Percentiles rank a stretch among this genome's conserved stretches.
Conservation (phyloP, 2,888 invertebrate genomes). For the Parapristionchus giblindavisi region DNA sequence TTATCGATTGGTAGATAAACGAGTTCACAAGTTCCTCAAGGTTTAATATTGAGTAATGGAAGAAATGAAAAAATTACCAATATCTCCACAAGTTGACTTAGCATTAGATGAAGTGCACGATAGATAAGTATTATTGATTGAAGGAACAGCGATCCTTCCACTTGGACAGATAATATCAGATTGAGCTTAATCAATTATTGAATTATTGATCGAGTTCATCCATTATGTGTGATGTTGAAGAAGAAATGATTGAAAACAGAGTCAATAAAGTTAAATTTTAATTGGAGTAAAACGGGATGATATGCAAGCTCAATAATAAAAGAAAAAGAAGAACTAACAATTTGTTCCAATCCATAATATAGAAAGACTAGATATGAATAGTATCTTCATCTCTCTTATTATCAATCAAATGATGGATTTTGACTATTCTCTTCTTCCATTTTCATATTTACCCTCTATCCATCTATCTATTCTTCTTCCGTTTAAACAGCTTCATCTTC, state of each 20-base stretch:
- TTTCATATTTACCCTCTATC: background rate
- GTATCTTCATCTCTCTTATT: too few relatives aligned
- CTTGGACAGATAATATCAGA: slow-evolving; percentile 7
- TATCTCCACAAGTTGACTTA: background rate
- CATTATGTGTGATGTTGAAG: background rate
- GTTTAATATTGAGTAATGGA: background rate
- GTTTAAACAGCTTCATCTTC: background rate
- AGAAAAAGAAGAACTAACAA: too few relatives aligned
- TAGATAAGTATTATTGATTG: slow-evolving; percentile 3
- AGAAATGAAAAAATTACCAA: slow-evolving; percentile 1
- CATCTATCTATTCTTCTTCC: background rate
- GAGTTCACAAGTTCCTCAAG: background rate
- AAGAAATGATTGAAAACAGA: background rate
- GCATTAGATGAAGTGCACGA: background rate
- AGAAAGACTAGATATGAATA: too few relatives aligned
- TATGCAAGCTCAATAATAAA: too few relatives aligned
- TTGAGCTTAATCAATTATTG: background rate
- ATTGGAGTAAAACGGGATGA: too few relatives aligned
- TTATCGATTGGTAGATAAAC: background rate
- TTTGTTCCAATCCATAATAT: too few relatives aligned
- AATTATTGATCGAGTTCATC: background rate
- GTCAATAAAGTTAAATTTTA: background rate
- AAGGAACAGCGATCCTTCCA: slow-evolving; percentile 6
- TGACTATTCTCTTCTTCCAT: background rate
- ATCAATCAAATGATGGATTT: too few relatives aligned